Base-by-base conservation (phyloP, 2,113 vertebrate genomes). In the Morone chrysops region DNA sequence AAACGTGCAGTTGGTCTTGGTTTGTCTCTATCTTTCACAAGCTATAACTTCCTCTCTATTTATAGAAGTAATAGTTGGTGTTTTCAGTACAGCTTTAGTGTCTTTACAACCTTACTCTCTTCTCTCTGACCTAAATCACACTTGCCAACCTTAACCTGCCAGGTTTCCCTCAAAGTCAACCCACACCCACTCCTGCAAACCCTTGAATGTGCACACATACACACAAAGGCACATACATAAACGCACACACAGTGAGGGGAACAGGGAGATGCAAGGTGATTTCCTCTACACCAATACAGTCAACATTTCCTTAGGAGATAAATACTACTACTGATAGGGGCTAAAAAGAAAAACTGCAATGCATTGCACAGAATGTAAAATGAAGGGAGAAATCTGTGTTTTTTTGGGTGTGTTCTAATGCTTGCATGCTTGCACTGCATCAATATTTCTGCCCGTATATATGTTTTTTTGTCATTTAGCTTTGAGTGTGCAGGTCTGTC, bases 291-390 rank as follows among this genome's bases (percentile, higher is more conserved):
- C 75, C 69, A 65, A 81, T 72, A 43, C 71, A 22, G 36, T 80
- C 63, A 82, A 87, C 75, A 80, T 73, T 81, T 89, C 82, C 70
- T 69, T 78, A 2, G 70, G 79, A 91, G 86, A 90, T 90, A 82
- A 86, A 57, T 69, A 66, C 62, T 72, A n/a, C n/a, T n/a, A n/a
- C n/a, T 57, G 84, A 88, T 85, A 76, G 84, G 68, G 41, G 22
- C 83, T 75, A 50, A 59, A 80, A 75, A 84, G 81, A 80, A 85
- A 77, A 69, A 76, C 60, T 75, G 83, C 77, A 63, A 78, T 59
- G 76, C 36, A 54, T 59, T 18, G 62, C 56, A 47, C 80, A 47
- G 89, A 90, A 85, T 88, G 3, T 56, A 31, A 79, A 84, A 85
- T 57, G 60, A 82, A 72, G 51, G 40, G 31, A 11, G 57, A 50